These are phyloP conservation scores for Leucozona laternaria DNA, from an alignment of 2,888 invertebrate species.

Conservation along the genomic window DNA sequence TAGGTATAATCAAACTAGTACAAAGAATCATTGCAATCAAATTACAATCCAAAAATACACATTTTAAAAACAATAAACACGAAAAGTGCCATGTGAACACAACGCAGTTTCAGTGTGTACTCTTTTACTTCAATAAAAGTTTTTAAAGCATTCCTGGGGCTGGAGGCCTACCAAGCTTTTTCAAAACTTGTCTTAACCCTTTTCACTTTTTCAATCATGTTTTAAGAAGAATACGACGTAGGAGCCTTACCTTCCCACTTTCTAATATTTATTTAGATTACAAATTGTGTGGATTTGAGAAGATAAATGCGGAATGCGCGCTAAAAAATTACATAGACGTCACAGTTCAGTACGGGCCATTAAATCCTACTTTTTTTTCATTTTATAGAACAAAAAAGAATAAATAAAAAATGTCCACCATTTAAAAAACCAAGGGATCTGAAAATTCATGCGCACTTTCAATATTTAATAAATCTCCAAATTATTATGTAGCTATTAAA, in stretches of 20 bases:
- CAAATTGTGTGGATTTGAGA: not conserved
- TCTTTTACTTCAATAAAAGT: not conserved
- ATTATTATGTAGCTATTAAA: conserved; percentile 23
- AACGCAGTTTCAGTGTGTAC: conserved; percentile 6
- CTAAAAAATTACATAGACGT: not conserved
- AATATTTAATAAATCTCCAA: not conserved
- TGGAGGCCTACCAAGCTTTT: not conserved
- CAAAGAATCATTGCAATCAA: not conserved
- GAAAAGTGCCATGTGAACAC: conserved; percentile 22
- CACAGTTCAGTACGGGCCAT: not conserved
- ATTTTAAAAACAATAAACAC: conserved; percentile 24
- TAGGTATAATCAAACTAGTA: not conserved
- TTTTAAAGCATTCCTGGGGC: not conserved
- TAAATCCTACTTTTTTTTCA: not conserved
- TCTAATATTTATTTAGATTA: not conserved
- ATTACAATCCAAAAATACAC: conserved; percentile 30
- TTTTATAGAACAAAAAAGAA: not conserved
- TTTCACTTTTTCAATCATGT: not conserved
- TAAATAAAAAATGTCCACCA: conserved; percentile 9
- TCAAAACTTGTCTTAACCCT: not conserved
- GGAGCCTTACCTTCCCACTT: not conserved
- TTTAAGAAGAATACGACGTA: not conserved
- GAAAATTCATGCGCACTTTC: conserved; percentile 56
- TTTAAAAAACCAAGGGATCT: conserved; percentile 12
- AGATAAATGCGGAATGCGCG: conserved; percentile 15